Conservation (phyloP, 2,888 invertebrate genomes). For the Eupeodes luniger region DNA sequence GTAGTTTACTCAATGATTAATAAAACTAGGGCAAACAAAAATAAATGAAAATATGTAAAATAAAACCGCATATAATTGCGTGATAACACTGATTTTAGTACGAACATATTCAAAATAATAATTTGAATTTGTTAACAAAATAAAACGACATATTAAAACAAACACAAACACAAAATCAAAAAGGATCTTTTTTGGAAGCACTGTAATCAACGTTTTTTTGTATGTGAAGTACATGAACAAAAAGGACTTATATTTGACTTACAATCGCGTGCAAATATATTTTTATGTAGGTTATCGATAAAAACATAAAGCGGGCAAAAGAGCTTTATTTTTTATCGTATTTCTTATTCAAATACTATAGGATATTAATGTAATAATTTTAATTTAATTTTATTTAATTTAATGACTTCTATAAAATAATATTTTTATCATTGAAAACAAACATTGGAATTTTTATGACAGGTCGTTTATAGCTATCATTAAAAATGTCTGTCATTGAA, state of each 20-base stretch:
- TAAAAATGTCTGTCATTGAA: too few species aligned
- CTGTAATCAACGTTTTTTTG: not conserved
- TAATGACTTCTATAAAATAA: too few species aligned
- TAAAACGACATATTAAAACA: slow-evolving; percentile 10
- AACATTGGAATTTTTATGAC: too few species aligned
- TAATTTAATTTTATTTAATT: too few species aligned
- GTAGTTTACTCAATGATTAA: not conserved
- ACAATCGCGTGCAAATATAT: slow-evolving; percentile 20
- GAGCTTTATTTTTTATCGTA: not conserved
- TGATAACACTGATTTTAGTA: slow-evolving; percentile 39
- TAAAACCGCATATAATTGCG: slow-evolving; percentile 22
- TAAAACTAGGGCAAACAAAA: not conserved
- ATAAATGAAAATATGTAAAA: not conserved
- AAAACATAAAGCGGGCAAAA: not conserved
- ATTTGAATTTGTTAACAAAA: slow-evolving; percentile 43
- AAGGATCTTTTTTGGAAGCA: not conserved
- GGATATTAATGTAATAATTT: not conserved
- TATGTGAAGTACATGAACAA: not conserved
- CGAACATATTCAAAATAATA: slow-evolving; percentile 16
- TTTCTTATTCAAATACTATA: not conserved
- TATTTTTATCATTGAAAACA: too few species aligned
- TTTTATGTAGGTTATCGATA: not conserved
- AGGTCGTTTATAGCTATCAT: too few species aligned
- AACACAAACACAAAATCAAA: not conserved
- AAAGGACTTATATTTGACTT: not conserved